Evolutionary conservation across 2,888 invertebrate species (phyloP).

Genomic region (Hydrotaea cyrtoneurina): DNA sequence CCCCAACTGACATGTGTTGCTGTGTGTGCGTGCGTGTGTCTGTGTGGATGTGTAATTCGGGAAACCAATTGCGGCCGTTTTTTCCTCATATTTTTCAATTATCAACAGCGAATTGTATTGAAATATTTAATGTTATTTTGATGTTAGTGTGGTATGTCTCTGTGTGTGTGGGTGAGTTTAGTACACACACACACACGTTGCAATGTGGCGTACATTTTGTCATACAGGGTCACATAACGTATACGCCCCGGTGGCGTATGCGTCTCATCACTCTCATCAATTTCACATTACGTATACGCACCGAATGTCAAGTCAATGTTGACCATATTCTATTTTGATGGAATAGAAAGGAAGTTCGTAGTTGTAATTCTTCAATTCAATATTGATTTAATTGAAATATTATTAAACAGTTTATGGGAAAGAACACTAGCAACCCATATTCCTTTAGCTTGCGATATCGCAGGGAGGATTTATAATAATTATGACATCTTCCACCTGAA

Average conservation of each 20-base stretch:
- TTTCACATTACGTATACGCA: slow-evolving; percentile 5
- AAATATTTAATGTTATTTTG: slow-evolving; percentile 25
- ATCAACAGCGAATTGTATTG: slow-evolving; percentile 16
- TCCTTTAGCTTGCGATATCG: too few species aligned
- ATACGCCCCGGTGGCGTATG: background rate
- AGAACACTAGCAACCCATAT: too few species aligned
- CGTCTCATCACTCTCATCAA: background rate
- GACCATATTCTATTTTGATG: too few species aligned
- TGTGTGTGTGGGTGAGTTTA: background rate
- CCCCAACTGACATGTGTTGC: background rate
- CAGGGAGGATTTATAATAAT: too few species aligned
- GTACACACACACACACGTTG: background rate
- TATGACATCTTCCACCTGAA: too few species aligned
- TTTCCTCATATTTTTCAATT: slow-evolving; percentile 24
- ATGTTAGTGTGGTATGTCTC: background rate
- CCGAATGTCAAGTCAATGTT: too few species aligned
- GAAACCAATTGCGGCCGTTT: slow-evolving; percentile 1
- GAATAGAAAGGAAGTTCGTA: too few species aligned
- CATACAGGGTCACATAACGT: background rate
- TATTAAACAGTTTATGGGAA: too few species aligned
- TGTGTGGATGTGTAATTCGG: slow-evolving; percentile 5
- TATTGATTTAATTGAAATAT: too few species aligned
- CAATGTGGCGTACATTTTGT: background rate
- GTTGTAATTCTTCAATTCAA: too few species aligned
- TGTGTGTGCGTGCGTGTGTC: background rate